Conservation (phyloP, 2,797 vertebrate genomes). For the Enteromius mattozi region DNA sequence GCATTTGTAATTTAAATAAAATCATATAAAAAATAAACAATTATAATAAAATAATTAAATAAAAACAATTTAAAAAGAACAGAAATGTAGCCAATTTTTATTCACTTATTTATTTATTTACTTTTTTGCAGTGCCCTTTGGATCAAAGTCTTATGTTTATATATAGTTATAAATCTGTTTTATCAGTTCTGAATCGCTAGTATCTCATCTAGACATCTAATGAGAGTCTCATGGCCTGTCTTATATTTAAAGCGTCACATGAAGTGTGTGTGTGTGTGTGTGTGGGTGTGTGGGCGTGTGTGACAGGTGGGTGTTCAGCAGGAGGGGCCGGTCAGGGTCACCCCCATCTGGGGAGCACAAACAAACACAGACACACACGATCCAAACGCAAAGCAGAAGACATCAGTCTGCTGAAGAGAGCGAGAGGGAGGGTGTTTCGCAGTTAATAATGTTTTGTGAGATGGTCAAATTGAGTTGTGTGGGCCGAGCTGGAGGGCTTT, state of each 20-base stretch:
- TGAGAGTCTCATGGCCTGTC: not conserved
- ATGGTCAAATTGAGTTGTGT: slow-evolving; percentile 65
- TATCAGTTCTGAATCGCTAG: not conserved
- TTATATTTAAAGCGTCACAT: not conserved
- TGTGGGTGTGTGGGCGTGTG: slow-evolving; percentile 64
- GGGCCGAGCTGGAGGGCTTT: slow-evolving; percentile 58
- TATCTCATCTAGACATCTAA: not conserved
- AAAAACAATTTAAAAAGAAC: not conserved
- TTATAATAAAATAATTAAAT: not conserved
- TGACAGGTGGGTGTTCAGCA: slow-evolving; percentile 84
- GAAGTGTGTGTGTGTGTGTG: slow-evolving; percentile 46
- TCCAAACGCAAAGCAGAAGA: slow-evolving; percentile 37
- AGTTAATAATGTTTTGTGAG: slow-evolving; percentile 52
- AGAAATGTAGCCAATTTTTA: not conserved
- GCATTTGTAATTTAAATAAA: not conserved
- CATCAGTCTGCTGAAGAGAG: slow-evolving; percentile 43
- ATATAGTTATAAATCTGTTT: no score
- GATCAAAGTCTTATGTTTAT: no score
- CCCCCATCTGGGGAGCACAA: slow-evolving; percentile 74
- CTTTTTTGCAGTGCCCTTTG: not conserved
- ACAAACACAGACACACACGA: slow-evolving; percentile 33
- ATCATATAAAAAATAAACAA: not conserved
- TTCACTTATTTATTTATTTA: no score
- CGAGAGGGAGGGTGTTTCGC: slow-evolving; percentile 40
- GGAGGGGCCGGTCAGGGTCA: slow-evolving; percentile 83